These are phyloP conservation scores for Diorhabda sublineata DNA, from an alignment of 1,140 invertebrate species.

Conservation along the genomic window DNA sequence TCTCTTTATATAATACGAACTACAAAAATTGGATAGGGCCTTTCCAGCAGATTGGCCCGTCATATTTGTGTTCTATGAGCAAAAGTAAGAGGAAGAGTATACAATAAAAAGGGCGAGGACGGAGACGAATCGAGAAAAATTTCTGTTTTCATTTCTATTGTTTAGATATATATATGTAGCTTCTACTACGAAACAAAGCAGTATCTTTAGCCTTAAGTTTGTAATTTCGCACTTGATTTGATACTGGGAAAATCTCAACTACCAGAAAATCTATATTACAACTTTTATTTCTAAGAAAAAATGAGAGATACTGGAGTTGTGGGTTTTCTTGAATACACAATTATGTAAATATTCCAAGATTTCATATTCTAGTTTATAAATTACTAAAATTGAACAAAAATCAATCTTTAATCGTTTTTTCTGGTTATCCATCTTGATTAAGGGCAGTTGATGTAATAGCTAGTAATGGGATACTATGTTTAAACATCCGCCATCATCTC, in stretches of 20 bases:
- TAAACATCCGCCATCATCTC: no score
- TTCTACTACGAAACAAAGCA: constrained; percentile 3
- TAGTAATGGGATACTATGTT: no score
- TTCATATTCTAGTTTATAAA: no score
- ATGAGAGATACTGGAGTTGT: no score
- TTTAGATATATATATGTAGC: constrained; percentile 4
- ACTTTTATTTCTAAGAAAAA: no score
- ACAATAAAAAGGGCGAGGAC: constrained; percentile 13
- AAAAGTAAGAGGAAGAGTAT: constrained; percentile 14
- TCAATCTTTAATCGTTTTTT: no score
- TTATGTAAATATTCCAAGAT: no score
- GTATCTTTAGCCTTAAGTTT: background rate
- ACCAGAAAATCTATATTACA: background rate
- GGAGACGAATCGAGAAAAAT: background rate
- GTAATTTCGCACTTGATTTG: constrained; percentile 14
- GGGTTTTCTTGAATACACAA: no score
- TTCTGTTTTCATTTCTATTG: constrained; percentile 5
- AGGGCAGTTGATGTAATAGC: no score
- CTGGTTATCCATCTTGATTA: no score
- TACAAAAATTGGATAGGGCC: constrained; percentile 21
- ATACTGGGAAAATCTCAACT: background rate
- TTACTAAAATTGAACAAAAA: no score
- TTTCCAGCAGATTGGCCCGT: constrained; percentile 16
- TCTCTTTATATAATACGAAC: constrained; percentile 22
- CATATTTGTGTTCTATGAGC: constrained; percentile 19